A percentile compares a stretch with the other conserved stretches of the same genome.
Evolutionary conservation across 1,140 invertebrate genomes (phyloP).

Genomic region (Brachionus koreanus): DNA sequence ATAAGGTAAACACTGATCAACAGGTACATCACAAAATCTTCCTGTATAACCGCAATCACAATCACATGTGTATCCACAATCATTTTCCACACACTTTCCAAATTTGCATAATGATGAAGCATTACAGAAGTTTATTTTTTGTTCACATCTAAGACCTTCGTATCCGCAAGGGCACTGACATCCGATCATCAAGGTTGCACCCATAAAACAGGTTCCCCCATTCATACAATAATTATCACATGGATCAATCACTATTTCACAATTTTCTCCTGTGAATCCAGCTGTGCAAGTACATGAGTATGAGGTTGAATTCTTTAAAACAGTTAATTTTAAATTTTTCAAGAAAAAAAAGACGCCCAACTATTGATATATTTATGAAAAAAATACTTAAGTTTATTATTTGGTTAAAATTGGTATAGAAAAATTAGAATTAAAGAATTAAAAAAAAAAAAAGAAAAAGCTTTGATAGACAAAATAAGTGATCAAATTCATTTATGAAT

Average conservation of each 20-base stretch:
- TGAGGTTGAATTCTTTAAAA: background rate
- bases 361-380: too few relatives aligned
- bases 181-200: background rate
- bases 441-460: too few relatives aligned
- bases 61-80: background rate
- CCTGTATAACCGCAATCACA: slow-evolving; percentile 42
- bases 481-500: too few relatives aligned
- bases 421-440: too few relatives aligned
- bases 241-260: slow-evolving; percentile 74
- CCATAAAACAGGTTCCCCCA: slow-evolving; percentile 45
- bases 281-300: slow-evolving; percentile 32
- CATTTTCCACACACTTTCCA: slow-evolving; percentile 46
- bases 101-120: slow-evolving; percentile 51
- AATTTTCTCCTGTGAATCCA: slow-evolving; percentile 72
- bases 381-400: too few relatives aligned
- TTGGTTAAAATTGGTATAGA: too few relatives aligned
- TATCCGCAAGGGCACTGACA: slow-evolving; percentile 79
- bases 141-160: slow-evolving; percentile 88
- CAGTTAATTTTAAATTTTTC: background rate
- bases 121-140: slow-evolving; percentile 80
- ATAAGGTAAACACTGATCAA: slow-evolving; percentile 13
- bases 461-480: too few relatives aligned
- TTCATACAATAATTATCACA: slow-evolving; percentile 59
- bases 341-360: too few relatives aligned
- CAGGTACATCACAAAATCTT: background rate